A percentile compares a stretch with the other conserved stretches of the same genome.
These are phyloP conservation scores for Tapirus terrestris DNA, from an alignment of 2,113 vertebrate genomes.

Conservation along the genomic window DNA sequence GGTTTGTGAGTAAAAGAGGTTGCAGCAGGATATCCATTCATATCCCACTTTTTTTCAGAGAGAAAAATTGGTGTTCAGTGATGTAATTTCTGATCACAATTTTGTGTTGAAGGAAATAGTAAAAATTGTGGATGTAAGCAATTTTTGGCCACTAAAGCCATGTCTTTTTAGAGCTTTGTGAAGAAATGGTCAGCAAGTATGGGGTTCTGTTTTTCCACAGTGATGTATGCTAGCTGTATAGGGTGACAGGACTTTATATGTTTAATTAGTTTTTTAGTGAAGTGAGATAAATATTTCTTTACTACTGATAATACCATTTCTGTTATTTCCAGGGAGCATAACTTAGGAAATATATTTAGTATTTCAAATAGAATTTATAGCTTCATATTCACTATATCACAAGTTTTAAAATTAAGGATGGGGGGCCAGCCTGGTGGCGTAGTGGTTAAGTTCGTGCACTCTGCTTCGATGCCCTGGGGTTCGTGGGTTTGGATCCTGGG, in stretches of 20 bases:
- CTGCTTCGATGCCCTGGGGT: too few relatives aligned
- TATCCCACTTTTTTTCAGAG: neutral
- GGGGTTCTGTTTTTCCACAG: neutral
- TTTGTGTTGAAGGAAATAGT: slow-evolving; percentile 10
- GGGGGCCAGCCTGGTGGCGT: too few relatives aligned
- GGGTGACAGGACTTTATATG: neutral
- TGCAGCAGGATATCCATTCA: neutral
- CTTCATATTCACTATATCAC: neutral
- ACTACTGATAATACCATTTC: neutral
- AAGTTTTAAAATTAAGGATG: slow-evolving; percentile 55
- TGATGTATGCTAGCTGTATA: neutral
- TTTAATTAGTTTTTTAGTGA: slow-evolving; percentile 41
- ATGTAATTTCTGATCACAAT: slow-evolving; percentile 55
- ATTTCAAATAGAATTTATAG: slow-evolving; percentile 39
- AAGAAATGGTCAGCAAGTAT: neutral
- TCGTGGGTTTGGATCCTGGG: too few relatives aligned
- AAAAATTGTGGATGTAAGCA: slow-evolving; percentile 1
- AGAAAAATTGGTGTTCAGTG: slow-evolving; percentile 12
- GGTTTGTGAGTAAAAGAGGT: neutral
- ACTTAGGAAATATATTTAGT: neutral
- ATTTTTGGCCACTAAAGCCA: neutral
- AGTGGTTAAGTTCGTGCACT: too few relatives aligned
- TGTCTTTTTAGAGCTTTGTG: slow-evolving; percentile 43
- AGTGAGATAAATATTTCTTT: slow-evolving; percentile 38
- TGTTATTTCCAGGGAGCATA: neutral